Base-by-base conservation (phyloP, 1,140 invertebrate species). In the Archivesica marissinica region DNA sequence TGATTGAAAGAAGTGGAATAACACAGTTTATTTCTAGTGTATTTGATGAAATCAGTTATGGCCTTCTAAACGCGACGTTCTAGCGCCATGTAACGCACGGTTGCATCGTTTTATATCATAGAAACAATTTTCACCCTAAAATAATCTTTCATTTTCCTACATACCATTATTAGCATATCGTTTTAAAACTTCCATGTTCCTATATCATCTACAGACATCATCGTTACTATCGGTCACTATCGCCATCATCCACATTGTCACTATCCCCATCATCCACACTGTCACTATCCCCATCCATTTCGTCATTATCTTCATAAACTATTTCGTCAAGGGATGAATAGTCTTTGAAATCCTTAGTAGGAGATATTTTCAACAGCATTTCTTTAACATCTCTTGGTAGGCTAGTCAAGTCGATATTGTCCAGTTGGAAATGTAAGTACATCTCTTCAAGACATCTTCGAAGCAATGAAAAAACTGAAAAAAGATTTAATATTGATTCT, bases 361-460 rank as follows among this genome's bases (percentile, higher is more conserved):
- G 56, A 28, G 30, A 30, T 41, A 79, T 79, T 44, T 47, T 61
- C 2, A 59, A 15, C 6, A 79, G 38, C 33, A 41, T 64, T 0
- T 61, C 76, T 59, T 79, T 79, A 0, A 79, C 44, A 44, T 61
- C 13, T n/a, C 15, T 30, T 44, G 76, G 76, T 23, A 79, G 64
- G 47, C 66, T 47, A 30, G 23, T 41, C 54, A n/a, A 41, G 20
- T 23, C 35, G 20, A 79, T 61, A 9, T 23, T 30, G 2, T 79
- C 76, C 30, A 15, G 13, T 25, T 56, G 56, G 23, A 64, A 61
- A 39, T 64, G 13, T 25, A 64, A 39, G 28, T 79, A 79, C 3
- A 79, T 44, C 4, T 35, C 35, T 35, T 79, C 76, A 1, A 79
- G 54, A 35, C 76, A 64, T 38, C 76, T 35, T 2, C 59, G 76